Percentiles rank a stretch among this genome's conserved stretches.
Evolutionary conservation across 2,797 vertebrate species (phyloP).

Genomic region (Schizopygopsis pylzovi): DNA sequence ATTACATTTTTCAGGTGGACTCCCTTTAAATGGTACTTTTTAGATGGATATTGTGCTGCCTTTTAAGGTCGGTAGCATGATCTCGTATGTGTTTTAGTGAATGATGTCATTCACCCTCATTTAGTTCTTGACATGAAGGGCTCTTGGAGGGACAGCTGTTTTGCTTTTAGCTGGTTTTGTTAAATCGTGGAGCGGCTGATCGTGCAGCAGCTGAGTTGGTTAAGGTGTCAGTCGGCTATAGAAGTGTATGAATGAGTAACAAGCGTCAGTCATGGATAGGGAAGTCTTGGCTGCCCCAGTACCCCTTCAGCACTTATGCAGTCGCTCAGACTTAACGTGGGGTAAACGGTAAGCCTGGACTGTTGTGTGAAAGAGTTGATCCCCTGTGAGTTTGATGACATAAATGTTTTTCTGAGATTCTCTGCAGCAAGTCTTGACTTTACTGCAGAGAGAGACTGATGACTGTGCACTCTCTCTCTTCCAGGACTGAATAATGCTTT

Average conservation of each 20-base stretch:
- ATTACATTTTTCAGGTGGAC: background rate
- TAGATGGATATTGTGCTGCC: background rate
- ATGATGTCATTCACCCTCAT: background rate
- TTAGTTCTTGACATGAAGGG: background rate
- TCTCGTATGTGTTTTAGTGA: background rate
- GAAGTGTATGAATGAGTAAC: background rate
- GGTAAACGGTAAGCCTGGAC: background rate
- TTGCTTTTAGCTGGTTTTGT: slow-evolving; percentile 26
- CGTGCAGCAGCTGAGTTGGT: slow-evolving; percentile 1
- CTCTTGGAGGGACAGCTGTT: slow-evolving; percentile 27
- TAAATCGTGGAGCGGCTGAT: slow-evolving; percentile 3
- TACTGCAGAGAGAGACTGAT: slow-evolving; percentile 49
- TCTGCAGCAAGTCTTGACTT: slow-evolving; percentile 43
- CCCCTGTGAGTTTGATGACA: slow-evolving; percentile 22
- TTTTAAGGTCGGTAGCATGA: slow-evolving; percentile 8
- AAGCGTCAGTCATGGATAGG: background rate
- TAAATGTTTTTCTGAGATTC: slow-evolving; percentile 30
- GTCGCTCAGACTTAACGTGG: background rate
- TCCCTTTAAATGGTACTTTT: background rate
- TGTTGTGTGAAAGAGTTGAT: slow-evolving; percentile 2
- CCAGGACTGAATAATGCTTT: slow-evolving; percentile 49
- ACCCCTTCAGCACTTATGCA: background rate
- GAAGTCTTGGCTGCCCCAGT: background rate
- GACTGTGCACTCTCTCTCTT: slow-evolving; percentile 53
- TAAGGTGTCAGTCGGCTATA: slow-evolving; percentile 13